Percentiles rank a stretch among this genome's conserved stretches.
These are phyloP conservation scores for Archaeoteleia sp. DNA, from an alignment of 2,888 invertebrate species.

Conservation along the genomic window DNA sequence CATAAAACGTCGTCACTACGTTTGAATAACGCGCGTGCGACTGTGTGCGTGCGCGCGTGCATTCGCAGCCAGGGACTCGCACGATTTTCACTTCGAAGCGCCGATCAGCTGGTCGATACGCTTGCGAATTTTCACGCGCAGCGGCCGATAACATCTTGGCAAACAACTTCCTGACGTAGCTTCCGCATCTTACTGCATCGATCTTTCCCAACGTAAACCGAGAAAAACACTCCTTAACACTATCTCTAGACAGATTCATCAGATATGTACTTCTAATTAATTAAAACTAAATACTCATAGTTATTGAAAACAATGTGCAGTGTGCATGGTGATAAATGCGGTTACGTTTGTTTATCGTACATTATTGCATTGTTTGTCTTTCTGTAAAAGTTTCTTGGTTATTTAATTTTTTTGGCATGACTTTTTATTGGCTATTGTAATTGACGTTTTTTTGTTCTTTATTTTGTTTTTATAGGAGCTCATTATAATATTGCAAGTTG, in stretches of 20 bases:
- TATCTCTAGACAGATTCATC: slow-evolving; percentile 18
- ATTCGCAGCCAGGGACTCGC: slow-evolving; percentile 18
- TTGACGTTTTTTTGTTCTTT: too few relatives aligned
- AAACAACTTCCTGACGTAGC: slow-evolving; percentile 29
- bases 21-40: too few relatives aligned
- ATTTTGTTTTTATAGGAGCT: too few relatives aligned
- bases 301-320: too few relatives aligned
- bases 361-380: not conserved
- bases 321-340: too few relatives aligned
- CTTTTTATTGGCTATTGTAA: too few relatives aligned
- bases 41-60: slow-evolving; percentile 13
- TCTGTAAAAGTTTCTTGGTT: not conserved
- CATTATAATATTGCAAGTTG: too few relatives aligned
- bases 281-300: not conserved
- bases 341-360: not conserved
- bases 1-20: too few relatives aligned
- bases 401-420: not conserved
- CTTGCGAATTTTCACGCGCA: slow-evolving; percentile 45
- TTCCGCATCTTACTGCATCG: slow-evolving; percentile 26
- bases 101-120: slow-evolving; percentile 25
- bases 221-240: slow-evolving; percentile 29
- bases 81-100: slow-evolving; percentile 32
- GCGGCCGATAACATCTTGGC: slow-evolving; percentile 37
- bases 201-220: slow-evolving; percentile 7
- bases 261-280: slow-evolving; percentile 9